phyloP scores from a whole-genome alignment of 2,113 vertebrate species.

The Leucosticte australis region DNA sequence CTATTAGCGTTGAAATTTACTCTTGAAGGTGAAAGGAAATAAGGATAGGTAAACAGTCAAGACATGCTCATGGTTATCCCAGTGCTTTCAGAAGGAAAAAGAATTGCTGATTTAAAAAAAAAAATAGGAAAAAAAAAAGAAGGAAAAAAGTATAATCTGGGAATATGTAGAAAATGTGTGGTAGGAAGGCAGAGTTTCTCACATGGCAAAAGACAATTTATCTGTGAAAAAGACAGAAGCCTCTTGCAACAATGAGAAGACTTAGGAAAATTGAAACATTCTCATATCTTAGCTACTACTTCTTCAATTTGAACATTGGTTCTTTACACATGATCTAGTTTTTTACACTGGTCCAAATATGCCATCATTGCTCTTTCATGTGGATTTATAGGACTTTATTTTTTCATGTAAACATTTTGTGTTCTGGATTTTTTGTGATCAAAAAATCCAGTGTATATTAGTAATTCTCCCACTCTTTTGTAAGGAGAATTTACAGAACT shows the following conservation, averaged over 20 bases:
- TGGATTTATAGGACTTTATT: not conserved
- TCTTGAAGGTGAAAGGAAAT: not conserved
- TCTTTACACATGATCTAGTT: not conserved
- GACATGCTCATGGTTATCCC: not conserved
- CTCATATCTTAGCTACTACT: not conserved
- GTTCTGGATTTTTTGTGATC: not conserved
- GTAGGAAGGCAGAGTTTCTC: not conserved
- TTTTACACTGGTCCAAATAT: not conserved
- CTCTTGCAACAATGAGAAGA: not conserved
- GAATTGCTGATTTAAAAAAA: not conserved
- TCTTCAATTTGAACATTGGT: not conserved
- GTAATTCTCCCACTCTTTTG: not conserved
- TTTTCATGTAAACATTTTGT: not conserved
- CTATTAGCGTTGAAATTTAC: not conserved
- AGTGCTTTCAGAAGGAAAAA: not conserved
- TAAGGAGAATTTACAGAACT: not conserved
- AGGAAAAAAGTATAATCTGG: fast-evolving
- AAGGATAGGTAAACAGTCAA: not conserved
- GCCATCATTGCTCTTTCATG: not conserved
- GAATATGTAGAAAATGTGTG: not conserved
- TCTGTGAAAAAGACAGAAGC: not conserved
- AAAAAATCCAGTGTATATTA: not conserved
- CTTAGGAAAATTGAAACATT: not conserved
- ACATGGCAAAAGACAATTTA: not conserved
- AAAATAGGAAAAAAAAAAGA: too few relatives aligned